A percentile compares a stretch with the other conserved stretches of the same genome.
Evolutionary conservation across 2,113 vertebrate genomes (phyloP).

Genomic region (Redunca redunca): DNA sequence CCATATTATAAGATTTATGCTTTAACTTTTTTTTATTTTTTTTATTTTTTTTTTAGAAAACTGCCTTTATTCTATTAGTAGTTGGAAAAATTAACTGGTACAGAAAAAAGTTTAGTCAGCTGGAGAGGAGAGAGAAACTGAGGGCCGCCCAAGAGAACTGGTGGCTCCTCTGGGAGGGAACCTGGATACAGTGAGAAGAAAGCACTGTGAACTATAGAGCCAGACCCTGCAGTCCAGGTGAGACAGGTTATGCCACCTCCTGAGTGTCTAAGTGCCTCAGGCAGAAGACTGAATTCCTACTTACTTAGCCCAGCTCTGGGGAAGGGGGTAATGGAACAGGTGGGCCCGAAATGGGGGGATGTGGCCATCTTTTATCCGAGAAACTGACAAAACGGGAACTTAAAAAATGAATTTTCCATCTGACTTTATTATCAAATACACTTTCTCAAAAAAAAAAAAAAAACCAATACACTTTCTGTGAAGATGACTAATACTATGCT

Average conservation of each 20-base stretch:
- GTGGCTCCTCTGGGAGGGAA: constrained; percentile 61
- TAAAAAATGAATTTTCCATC: constrained; percentile 79
- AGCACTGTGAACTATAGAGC: constrained; percentile 71
- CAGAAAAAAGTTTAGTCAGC: constrained; percentile 85
- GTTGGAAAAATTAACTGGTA: constrained; percentile 87
- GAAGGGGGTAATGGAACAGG: background rate
- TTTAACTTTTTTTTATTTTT: too few species aligned
- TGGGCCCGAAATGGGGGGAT: background rate
- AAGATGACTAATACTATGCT: constrained; percentile 87
- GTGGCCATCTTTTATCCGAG: constrained; percentile 60
- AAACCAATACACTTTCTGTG: constrained; percentile 80
- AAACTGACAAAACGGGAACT: constrained; percentile 68
- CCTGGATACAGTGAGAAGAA: constrained; percentile 58
- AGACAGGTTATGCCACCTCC: constrained; percentile 63
- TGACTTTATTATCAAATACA: constrained; percentile 86
- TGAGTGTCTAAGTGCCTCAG: constrained; percentile 77
- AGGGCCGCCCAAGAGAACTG: constrained; percentile 61
- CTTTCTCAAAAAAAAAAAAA: constrained; percentile 74
- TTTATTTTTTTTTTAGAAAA: too few species aligned
- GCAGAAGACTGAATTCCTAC: constrained; percentile 74
- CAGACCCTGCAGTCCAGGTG: constrained; percentile 78
- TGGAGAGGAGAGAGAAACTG: constrained; percentile 80
- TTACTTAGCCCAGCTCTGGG: constrained; percentile 74
- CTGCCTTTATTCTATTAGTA: constrained; percentile 88
- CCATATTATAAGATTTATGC: background rate